These are phyloP conservation scores for Apamea crenata DNA, from an alignment of 2,888 invertebrate species.

Conservation along the genomic window DNA sequence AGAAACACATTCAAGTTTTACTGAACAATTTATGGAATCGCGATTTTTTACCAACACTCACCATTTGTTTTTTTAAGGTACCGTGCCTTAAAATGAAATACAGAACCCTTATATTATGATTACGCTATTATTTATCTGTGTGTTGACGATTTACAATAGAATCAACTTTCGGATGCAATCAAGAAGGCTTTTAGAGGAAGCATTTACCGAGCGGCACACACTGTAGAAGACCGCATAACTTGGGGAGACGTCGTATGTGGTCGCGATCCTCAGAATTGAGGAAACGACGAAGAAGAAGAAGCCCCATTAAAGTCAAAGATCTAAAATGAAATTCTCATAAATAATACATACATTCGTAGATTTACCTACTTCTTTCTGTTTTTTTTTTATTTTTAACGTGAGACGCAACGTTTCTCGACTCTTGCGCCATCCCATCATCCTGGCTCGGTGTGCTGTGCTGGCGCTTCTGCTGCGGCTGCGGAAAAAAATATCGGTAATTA, in stretches of 20 bases:
- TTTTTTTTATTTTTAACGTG: no score
- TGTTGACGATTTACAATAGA: neutral
- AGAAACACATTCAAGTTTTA: slow-evolving; percentile 72
- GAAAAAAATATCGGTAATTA: neutral
- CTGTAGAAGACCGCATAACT: neutral
- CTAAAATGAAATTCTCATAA: neutral
- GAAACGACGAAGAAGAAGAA: neutral
- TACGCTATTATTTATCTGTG: neutral
- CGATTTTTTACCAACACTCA: slow-evolving; percentile 42
- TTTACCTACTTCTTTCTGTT: neutral
- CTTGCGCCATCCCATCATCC: neutral
- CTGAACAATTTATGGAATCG: slow-evolving; percentile 66
- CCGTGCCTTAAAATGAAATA: neutral
- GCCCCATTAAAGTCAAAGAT: neutral
- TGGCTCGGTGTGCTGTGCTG: neutral
- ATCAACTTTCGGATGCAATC: neutral
- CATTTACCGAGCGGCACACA: neutral
- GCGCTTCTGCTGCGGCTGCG: neutral
- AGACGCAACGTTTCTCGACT: no score
- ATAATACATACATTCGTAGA: neutral
- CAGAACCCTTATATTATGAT: neutral
- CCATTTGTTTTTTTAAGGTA: slow-evolving; percentile 32
- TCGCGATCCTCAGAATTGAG: neutral
- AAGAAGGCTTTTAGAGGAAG: neutral
- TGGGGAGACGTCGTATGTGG: neutral